Conservation (phyloP, 1,140 invertebrate species). For the Pentalonia nigronervosa region DNA sequence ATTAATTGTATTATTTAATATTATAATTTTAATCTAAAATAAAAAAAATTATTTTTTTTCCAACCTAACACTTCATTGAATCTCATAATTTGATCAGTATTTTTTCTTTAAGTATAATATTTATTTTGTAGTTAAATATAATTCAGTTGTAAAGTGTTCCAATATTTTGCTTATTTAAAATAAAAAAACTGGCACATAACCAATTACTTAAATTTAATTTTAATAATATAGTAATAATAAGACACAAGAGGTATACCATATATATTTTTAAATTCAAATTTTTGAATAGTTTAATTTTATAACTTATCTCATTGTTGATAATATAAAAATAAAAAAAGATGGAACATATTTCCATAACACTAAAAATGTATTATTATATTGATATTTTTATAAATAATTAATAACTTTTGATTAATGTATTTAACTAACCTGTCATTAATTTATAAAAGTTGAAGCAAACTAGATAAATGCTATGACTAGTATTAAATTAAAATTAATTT, state of each 20-base stretch:
- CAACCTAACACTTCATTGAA: background rate
- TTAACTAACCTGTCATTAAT: background rate
- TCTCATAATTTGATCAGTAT: constrained; percentile 17
- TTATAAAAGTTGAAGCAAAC: background rate
- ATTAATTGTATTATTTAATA: background rate
- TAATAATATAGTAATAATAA: too few relatives aligned
- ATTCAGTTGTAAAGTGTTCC: background rate
- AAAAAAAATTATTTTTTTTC: background rate
- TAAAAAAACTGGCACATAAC: background rate
- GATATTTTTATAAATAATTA: background rate
- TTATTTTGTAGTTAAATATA: background rate
- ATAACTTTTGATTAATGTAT: background rate
- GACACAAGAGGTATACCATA: too few relatives aligned
- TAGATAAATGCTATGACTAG: background rate
- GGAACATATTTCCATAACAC: background rate
- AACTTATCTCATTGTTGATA: too few relatives aligned
- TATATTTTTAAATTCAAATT: too few relatives aligned
- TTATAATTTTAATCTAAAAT: background rate
- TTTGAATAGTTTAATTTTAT: too few relatives aligned
- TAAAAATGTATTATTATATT: background rate
- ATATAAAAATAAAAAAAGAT: background rate
- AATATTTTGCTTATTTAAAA: background rate
- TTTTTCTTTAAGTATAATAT: background rate
- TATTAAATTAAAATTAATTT: background rate
- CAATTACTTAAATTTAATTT: background rate